Base-by-base conservation (phyloP, 1,140 invertebrate genomes). In the Drosophila sp. region DNA sequence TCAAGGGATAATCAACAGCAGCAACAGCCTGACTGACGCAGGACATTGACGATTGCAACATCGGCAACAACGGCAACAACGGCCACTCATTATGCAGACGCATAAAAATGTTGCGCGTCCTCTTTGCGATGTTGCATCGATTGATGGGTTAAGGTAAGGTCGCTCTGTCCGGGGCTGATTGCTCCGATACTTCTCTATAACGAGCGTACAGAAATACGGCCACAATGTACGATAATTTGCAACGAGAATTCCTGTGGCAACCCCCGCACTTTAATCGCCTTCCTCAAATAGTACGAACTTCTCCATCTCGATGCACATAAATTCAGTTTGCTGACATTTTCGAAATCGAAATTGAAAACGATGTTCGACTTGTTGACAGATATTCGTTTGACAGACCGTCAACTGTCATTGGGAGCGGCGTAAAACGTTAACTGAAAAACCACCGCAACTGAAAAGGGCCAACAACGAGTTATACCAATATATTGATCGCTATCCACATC, bases 1-100 rank as follows among this genome's bases (percentile, higher is more conserved):
- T 89, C 80, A 89, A 89, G 86, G 84, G 84, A 89, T 89, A 89
- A 89, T 89, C 84, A 90, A 89, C 84, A 84, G 77, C 76, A 81
- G 63, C 14, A 64, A 18, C n/a, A 53, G 34, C 13, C 14, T 48
- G 21, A 34, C 53, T 41, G 57, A 54, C 29, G 72, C 76, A 65
- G 62, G 61, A 75, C 62, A 64, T 62, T 43, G 45, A 66, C 64
- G 72, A 83, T 65, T 58, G 50, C 62, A 64, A 58, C 62, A 45
- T 51, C 54, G 50, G 16, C 48, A 62, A 53, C 45, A 38, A 21
- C 76, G 41, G 21, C 72, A 45, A 74, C 59, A 50, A 78, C 59
- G 69, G 75, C 71, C 73, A 89, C 82, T 89, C 83, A 89, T 83
- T 89, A 89, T 89, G 77, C 84, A 81, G 62, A 80, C 83, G 79